Conservation (phyloP, 2,797 vertebrate species). For the Garrulus glandarius region DNA sequence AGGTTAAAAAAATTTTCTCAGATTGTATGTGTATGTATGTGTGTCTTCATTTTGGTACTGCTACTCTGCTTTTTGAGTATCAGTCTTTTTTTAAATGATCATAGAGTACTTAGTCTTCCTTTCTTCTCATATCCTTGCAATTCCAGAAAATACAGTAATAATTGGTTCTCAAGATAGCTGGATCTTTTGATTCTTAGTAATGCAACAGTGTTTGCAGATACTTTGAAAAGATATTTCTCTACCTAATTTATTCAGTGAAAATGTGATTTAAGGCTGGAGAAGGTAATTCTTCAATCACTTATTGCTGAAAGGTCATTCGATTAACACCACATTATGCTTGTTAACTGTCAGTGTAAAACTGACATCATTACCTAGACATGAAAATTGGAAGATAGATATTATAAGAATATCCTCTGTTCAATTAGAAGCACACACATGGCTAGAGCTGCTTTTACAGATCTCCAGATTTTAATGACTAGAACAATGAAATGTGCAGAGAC, state of each 20-base stretch:
- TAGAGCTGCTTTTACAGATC: neutral
- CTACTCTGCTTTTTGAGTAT: neutral
- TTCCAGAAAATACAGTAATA: neutral
- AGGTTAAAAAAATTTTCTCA: neutral
- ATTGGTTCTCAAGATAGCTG: neutral
- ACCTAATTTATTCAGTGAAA: neutral
- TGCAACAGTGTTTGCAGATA: neutral
- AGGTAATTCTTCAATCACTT: slow-evolving; percentile 37
- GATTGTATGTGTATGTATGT: accelerated
- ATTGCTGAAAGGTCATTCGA: neutral
- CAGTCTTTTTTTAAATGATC: neutral
- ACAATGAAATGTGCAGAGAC: neutral
- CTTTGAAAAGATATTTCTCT: neutral
- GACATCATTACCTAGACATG: neutral
- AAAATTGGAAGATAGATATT: neutral
- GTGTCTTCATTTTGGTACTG: neutral
- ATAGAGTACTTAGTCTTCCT: neutral
- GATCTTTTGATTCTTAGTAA: neutral
- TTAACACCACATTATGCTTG: neutral
- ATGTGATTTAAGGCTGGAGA: slow-evolving; percentile 20
- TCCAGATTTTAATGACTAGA: neutral
- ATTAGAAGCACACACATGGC: neutral
- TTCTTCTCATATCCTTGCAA: neutral
- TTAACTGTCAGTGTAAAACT: slow-evolving; percentile 28
- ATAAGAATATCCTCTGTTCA: neutral